Percentiles rank a stretch among this genome's conserved stretches.
phyloP scores from a whole-genome alignment of 2,113 vertebrate genomes.

The Gallinago undulata region DNA sequence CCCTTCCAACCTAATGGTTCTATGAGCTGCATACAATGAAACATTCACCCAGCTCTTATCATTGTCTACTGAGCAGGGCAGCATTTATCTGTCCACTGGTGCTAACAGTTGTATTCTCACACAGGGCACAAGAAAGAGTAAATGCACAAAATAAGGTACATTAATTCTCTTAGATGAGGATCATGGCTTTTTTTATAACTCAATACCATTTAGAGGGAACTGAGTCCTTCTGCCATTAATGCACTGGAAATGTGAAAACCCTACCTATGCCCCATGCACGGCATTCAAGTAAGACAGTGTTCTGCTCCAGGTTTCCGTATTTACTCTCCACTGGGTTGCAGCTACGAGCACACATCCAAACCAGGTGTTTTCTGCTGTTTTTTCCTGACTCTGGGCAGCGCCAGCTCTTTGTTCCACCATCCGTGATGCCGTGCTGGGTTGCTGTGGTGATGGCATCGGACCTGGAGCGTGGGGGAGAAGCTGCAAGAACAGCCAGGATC shows the following conservation, averaged over 20 bases:
- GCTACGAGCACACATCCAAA: not conserved
- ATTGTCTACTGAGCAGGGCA: not conserved
- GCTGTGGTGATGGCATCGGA: not conserved
- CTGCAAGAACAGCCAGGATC: not conserved
- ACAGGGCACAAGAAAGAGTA: conserved; percentile 2
- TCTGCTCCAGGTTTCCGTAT: not conserved
- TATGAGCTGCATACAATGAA: not conserved
- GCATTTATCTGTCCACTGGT: conserved; percentile 2
- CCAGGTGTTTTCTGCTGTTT: not conserved
- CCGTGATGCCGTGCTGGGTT: rapidly evolving
- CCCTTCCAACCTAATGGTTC: not conserved
- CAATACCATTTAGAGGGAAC: not conserved
- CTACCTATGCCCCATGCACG: not conserved
- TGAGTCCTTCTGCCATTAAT: not conserved
- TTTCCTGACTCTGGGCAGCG: not conserved
- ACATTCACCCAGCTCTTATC: not conserved
- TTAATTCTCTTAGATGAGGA: not conserved
- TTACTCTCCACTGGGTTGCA: not conserved
- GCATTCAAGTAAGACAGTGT: not conserved
- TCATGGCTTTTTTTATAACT: not conserved
- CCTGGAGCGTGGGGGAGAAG: not conserved
- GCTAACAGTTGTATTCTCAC: conserved; percentile 1
- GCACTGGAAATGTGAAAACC: not conserved
- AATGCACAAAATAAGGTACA: not conserved
- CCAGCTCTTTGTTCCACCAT: not conserved